phyloP scores from a whole-genome alignment of 1,140 invertebrate genomes.

The Bradynema listronoti region DNA sequence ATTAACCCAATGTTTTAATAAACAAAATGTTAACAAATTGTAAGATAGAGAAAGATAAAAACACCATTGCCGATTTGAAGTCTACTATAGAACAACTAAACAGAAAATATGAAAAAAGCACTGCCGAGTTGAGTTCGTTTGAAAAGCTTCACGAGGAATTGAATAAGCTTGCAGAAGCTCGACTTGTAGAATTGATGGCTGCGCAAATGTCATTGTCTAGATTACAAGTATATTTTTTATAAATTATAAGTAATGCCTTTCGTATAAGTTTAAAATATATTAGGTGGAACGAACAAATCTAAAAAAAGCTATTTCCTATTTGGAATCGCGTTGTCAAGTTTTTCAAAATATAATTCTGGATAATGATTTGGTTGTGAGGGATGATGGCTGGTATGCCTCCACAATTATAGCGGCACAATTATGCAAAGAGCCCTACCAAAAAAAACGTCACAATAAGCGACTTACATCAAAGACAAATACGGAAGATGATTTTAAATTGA shows the following conservation, averaged over 20 bases:
- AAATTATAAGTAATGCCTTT: conserved; percentile 2
- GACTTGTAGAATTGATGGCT: conserved; percentile 37
- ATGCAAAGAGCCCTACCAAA: too few relatives aligned
- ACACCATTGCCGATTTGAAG: conserved; percentile 25
- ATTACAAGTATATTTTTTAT: conserved; percentile 30
- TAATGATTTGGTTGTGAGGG: conserved; percentile 37
- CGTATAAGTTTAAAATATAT: conserved; percentile 13
- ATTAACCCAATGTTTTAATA: neutral
- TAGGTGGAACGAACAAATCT: conserved; percentile 21
- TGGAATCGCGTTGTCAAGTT: conserved; percentile 47
- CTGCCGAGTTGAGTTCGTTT: conserved; percentile 7
- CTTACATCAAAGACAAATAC: too few relatives aligned
- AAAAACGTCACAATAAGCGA: too few relatives aligned
- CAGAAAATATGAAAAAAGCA: conserved; percentile 16
- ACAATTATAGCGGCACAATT: too few relatives aligned
- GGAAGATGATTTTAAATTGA: too few relatives aligned
- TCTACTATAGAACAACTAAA: conserved; percentile 4
- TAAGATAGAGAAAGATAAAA: conserved; percentile 37
- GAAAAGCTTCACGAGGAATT: conserved; percentile 26
- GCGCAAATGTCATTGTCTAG: conserved; percentile 32
- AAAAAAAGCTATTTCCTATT: conserved; percentile 44
- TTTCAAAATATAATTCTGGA: conserved; percentile 51
- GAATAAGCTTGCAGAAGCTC: conserved; percentile 30
- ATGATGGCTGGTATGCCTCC: too few relatives aligned
- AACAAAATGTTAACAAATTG: conserved; percentile 16